Conservation (phyloP, 23 tunicate genomes). For the Clavelina lepadiformis region DNA sequence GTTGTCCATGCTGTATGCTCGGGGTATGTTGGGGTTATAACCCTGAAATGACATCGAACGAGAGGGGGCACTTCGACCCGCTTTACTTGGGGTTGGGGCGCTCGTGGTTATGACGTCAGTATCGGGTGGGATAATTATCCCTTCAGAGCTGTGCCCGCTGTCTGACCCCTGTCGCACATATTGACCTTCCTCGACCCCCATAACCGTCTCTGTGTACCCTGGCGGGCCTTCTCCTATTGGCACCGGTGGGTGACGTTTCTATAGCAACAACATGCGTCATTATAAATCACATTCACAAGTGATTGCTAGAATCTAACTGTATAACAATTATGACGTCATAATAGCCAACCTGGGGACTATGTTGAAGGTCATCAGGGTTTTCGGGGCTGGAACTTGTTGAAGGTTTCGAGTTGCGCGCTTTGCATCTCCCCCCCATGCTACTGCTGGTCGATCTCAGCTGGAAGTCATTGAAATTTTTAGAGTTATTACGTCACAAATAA, state of each 20-base stretch:
- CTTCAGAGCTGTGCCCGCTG: neutral
- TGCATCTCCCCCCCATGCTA: conserved; percentile 12
- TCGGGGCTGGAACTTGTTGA: conserved; percentile 25
- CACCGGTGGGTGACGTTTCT: too few relatives aligned
- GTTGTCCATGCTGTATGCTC: conserved; percentile 30
- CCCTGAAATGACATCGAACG: conserved; percentile 39
- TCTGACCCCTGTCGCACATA: too few relatives aligned
- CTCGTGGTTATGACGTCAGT: neutral
- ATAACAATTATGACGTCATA: too few relatives aligned
- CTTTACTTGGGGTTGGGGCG: neutral
- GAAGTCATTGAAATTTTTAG: neutral
- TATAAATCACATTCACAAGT: too few relatives aligned
- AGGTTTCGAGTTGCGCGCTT: conserved; percentile 13
- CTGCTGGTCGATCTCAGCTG: conserved; percentile 17
- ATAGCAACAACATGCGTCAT: too few relatives aligned
- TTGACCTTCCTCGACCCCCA: too few relatives aligned
- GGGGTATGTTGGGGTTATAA: neutral
- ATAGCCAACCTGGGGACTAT: conserved; percentile 2
- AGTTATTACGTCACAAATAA: too few relatives aligned
- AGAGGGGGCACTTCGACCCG: neutral
- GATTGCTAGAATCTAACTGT: too few relatives aligned
- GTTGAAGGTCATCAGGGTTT: neutral
- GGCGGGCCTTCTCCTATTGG: too few relatives aligned
- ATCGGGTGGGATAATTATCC: neutral
- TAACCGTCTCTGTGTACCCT: too few relatives aligned